Evolutionary conservation across 2,113 vertebrate genomes (phyloP), one percentile per base, ranked within the genome.

Genomic region (Tinamus guttatus): DNA sequence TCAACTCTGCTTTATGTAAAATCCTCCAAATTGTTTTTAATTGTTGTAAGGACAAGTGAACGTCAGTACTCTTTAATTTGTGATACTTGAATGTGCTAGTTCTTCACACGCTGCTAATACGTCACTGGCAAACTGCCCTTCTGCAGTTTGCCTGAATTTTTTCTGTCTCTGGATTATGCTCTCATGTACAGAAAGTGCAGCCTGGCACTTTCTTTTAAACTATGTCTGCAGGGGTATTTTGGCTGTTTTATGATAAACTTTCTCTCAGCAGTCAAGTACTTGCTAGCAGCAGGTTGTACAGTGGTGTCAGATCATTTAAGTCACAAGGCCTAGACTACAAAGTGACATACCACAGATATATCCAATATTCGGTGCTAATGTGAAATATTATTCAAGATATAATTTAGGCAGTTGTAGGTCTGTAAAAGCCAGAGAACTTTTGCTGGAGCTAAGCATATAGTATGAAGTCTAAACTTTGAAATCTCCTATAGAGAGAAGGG

Each of bases 331-430:
- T 87, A 95, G 85, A 93, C 95, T 93, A 95, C 94, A 81, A 97
- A 97, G 98, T 97, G 97, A 98, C 98, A 98, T 98, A 97, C 95
- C 97, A 97, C 98, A 89, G 97, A 93, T 74, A 36, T 87, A 87
- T 97, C 96, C 96, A 93, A 97, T 96, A 97, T 98, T 97, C 96
- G 64, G 58, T 92, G 86, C 92, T 92, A 64, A 97, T 96, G 97
- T 94, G 98, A 98, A 98, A 98, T 98, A 94, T 96, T 96, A 96
- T 96, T 93, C 90, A 95, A 95, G 81, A 90, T 85, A 94, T 95
- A 97, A 98, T 97, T 96, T 95, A 93, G 94, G 60, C 83, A 76
- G 88, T 65, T 68, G 80, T 70, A 68, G 52, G 62, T 75, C 93
- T 96, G 92, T 58, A 79, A 81, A 92, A 73, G 38, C 62, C 85